Evolutionary conservation across 2,113 vertebrate genomes (phyloP).

Genomic region (Lophura nycthemera): DNA sequence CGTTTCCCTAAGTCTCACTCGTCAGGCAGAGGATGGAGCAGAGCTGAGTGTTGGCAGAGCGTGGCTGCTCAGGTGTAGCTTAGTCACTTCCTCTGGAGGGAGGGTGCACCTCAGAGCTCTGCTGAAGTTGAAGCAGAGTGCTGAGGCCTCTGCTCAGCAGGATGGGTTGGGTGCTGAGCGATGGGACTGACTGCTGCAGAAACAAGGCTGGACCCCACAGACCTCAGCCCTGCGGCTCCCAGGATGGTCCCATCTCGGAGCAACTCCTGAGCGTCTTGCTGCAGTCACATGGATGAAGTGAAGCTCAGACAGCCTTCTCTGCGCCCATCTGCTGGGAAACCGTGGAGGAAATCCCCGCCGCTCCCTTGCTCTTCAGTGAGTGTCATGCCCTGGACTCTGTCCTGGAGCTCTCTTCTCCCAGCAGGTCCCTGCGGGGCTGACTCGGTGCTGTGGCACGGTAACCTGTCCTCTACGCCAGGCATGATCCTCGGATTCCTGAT

Average conservation of each 20-base stretch:
- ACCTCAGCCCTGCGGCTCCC: rapidly evolving
- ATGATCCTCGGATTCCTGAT: neutral
- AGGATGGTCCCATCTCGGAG: rapidly evolving
- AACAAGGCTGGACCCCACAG: neutral
- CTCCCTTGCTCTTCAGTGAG: neutral
- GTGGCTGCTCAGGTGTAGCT: neutral
- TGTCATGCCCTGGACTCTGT: neutral
- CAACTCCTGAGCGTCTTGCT: neutral
- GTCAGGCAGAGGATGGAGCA: no score
- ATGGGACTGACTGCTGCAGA: neutral
- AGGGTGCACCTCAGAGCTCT: neutral
- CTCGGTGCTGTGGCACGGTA: neutral
- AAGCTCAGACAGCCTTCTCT: neutral
- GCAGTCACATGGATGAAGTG: neutral
- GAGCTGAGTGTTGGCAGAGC: no score
- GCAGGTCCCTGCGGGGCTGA: neutral
- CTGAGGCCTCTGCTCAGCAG: rapidly evolving
- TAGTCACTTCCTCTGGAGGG: constrained; percentile 37
- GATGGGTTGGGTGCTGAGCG: neutral
- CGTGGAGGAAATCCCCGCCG: rapidly evolving
- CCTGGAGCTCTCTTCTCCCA: neutral
- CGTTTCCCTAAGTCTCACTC: no score
- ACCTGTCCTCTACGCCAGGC: neutral
- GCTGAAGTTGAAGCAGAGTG: neutral
- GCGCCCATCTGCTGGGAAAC: rapidly evolving